Evolutionary conservation across 2,888 invertebrate species (phyloP).

Genomic region (Luffia ferchaultella): DNA sequence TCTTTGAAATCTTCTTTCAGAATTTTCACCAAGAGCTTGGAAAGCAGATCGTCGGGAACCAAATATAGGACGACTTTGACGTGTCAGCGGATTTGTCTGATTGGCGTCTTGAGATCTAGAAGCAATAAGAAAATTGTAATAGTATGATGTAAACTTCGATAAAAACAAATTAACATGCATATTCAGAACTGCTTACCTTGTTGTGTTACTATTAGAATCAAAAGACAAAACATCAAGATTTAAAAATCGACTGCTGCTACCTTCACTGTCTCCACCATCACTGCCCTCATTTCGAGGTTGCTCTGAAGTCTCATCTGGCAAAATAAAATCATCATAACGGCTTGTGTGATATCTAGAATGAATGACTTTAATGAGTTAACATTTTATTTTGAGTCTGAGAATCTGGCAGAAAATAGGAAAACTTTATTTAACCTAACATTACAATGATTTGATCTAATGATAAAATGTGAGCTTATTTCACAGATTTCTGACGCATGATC

Average conservation of each 20-base stretch:
- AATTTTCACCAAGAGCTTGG: constrained; percentile 35
- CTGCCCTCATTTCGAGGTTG: constrained; percentile 19
- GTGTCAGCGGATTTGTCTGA: neutral
- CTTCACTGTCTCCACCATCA: constrained; percentile 30
- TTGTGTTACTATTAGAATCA: constrained; percentile 25
- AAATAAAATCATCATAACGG: no score
- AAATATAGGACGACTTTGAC: constrained; percentile 22
- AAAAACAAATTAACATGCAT: no score
- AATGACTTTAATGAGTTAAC: no score
- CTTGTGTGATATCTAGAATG: no score
- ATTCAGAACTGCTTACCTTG: constrained; percentile 33
- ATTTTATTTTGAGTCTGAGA: no score
- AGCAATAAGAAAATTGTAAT: neutral
- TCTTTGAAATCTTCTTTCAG: constrained; percentile 29
- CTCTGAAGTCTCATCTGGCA: neutral
- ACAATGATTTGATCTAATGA: no score
- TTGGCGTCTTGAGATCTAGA: constrained; percentile 5
- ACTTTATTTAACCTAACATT: no score
- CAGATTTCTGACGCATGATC: no score
- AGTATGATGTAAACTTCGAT: no score
- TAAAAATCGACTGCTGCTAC: constrained; percentile 31
- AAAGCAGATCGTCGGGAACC: constrained; percentile 50
- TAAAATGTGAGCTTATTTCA: no score
- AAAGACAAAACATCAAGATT: constrained; percentile 46
- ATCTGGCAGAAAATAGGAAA: no score